phyloP scores from a whole-genome alignment of 1,140 invertebrate species.

The Wiebesia pumilae region DNA sequence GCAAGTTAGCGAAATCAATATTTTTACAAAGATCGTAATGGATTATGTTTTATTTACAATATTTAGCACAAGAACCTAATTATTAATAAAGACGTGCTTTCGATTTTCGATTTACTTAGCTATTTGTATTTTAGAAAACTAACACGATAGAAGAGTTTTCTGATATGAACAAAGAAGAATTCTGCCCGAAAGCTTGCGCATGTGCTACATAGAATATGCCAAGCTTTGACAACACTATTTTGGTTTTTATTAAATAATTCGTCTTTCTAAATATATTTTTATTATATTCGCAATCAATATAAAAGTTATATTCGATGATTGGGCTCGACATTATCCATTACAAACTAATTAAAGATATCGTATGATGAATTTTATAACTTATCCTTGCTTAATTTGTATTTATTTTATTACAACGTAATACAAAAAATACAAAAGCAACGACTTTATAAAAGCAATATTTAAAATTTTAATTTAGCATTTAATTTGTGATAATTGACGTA shows the following conservation, averaged over 20 bases:
- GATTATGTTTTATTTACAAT: constrained; percentile 17
- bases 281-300: constrained; percentile 39
- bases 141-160: constrained; percentile 7
- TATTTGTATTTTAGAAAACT: constrained; percentile 29
- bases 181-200: constrained; percentile 31
- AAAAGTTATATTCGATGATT: constrained; percentile 44
- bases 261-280: constrained; percentile 35
- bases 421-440: too few relatives aligned
- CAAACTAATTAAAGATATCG: constrained; percentile 23
- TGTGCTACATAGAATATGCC: constrained; percentile 31
- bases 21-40: constrained; percentile 56
- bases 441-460: not conserved
- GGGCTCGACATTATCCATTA: constrained; percentile 21
- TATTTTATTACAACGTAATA: too few relatives aligned
- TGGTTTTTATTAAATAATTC: constrained; percentile 38
- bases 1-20: constrained; percentile 63
- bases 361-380: not conserved
- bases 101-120: constrained; percentile 54
- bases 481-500: too few relatives aligned
- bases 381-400: not conserved
- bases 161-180: constrained; percentile 26
- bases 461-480: not conserved
- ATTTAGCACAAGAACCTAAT: constrained; percentile 53
- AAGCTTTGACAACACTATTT: constrained; percentile 44
- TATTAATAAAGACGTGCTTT: constrained; percentile 59